Base-by-base conservation (phyloP, 2,888 invertebrate species). In the Pseudococcus longispinus region DNA sequence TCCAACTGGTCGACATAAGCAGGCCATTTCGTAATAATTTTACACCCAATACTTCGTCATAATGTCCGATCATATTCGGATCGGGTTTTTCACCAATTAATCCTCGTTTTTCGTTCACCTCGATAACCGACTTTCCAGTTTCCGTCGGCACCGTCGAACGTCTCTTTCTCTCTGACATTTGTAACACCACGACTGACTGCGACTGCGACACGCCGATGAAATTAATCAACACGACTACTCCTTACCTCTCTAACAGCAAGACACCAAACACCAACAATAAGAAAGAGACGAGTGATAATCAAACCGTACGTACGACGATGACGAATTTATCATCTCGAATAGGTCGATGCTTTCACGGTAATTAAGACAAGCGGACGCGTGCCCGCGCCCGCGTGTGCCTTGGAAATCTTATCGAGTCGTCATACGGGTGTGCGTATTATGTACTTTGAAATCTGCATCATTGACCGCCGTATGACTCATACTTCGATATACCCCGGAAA, bases 261-360 rank as follows among this genome's bases (percentile, higher is more conserved):
- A 9, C 20, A 23, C 51, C 51, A 51, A 51, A 18, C 3, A 51
- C 23, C 20, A 23, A 23, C 8, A 60, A 55, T 6, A 55, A 20
- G 55, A 55, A 20, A 23, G 20, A 60, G 9, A n/a, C 5, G 20
- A 23, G 60, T 23, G 15, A 60, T 11, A 60, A 60, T 23, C 60
- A 60, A 60, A 60, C 60, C 60, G 23, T 60, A 60, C 51, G 44
- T 51, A 60, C 60, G 20, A 60, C 23, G 60, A 70, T 70, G 77
- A 42, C 77, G 77, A 37, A 80, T 80, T 80, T 74, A 74, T 74
- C 74, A 80, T 29, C 70, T 70, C 29, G 23, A 60, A 23, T 60
- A 23, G 42, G 37, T 32, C 77, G 77, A 37, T 29, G 77, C 77
- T 80, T 80, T 80, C 77, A 80, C 77, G 77, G 77, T 80, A 80